Evolutionary conservation across 2,888 invertebrate genomes (phyloP).

Genomic region (Scaptomyza cyrtandrae): DNA sequence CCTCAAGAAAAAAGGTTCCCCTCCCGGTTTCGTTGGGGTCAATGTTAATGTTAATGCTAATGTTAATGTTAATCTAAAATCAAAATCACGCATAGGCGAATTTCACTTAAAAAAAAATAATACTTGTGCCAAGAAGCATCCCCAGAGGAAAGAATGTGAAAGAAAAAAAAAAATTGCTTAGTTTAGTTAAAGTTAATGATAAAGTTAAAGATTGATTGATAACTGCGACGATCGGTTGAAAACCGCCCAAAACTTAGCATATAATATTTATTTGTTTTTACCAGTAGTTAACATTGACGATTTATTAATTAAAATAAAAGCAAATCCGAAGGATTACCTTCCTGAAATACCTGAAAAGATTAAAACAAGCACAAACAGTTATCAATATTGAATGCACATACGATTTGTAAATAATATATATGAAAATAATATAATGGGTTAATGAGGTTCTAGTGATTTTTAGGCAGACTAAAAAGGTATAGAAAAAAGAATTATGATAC

Average conservation of each 20-base stretch:
- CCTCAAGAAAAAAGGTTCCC: constrained; percentile 15
- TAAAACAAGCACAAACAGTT: constrained; percentile 5
- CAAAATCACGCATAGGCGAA: constrained; percentile 53
- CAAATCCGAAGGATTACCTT: constrained; percentile 19
- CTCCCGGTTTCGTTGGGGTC: constrained; percentile 40
- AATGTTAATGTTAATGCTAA: constrained; percentile 65
- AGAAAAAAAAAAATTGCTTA: constrained; percentile 39
- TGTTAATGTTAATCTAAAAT: constrained; percentile 33
- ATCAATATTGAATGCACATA: constrained; percentile 9
- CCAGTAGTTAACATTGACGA: constrained; percentile 40
- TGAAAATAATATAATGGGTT: constrained; percentile 6
- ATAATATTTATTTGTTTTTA: constrained; percentile 75
- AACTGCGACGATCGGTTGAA: constrained; percentile 73
- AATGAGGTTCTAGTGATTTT: constrained; percentile 24
- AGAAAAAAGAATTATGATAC: neutral
- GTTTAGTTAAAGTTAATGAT: constrained; percentile 67
- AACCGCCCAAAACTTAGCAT: constrained; percentile 71
- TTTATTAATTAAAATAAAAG: neutral
- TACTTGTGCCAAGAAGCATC: constrained; percentile 65
- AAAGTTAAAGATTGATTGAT: constrained; percentile 18
- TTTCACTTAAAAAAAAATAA: constrained; percentile 34
- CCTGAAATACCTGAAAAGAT: constrained; percentile 48
- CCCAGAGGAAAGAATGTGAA: constrained; percentile 1
- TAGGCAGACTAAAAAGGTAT: neutral
- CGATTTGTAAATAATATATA: constrained; percentile 36